These are phyloP conservation scores for Epirrita christyi DNA, from an alignment of 2,888 invertebrate species.

Conservation along the genomic window DNA sequence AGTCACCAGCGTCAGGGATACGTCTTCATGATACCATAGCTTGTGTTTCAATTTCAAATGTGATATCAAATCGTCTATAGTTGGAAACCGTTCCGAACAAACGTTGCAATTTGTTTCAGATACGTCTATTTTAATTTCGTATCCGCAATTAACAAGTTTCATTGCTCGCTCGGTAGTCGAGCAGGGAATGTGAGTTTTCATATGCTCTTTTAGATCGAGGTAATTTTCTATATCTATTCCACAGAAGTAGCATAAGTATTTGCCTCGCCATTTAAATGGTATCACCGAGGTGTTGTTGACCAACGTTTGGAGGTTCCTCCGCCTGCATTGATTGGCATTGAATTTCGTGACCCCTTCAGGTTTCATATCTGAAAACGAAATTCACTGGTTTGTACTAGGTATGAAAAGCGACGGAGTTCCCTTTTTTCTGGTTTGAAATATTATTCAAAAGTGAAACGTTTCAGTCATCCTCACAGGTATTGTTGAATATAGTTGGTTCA, in stretches of 20 bases:
- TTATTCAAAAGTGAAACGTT: too few species aligned
- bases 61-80: slow-evolving; percentile 39
- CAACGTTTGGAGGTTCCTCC: slow-evolving; percentile 62
- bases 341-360: slow-evolving; percentile 46
- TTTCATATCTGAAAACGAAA: slow-evolving; percentile 74
- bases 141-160: slow-evolving; percentile 56
- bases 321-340: slow-evolving; percentile 46
- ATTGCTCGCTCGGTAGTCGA: slow-evolving; percentile 58
- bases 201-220: slow-evolving; percentile 57
- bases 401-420: slow-evolving; percentile 1
- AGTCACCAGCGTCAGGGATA: slow-evolving; percentile 50
- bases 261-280: slow-evolving; percentile 74
- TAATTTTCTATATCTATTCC: slow-evolving; percentile 56
- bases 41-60: slow-evolving; percentile 61
- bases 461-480: slow-evolving; percentile 3
- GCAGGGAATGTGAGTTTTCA: slow-evolving; percentile 59
- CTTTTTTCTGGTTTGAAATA: slow-evolving; percentile 13
- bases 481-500: background rate
- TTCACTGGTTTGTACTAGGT: slow-evolving; percentile 29
- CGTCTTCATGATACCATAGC: slow-evolving; percentile 53
- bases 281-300: slow-evolving; percentile 74
- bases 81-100: slow-evolving; percentile 47
- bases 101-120: slow-evolving; percentile 62
- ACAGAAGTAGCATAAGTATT: slow-evolving; percentile 73
- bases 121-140: slow-evolving; percentile 71